Percentiles rank a stretch among this genome's conserved stretches.
Evolutionary conservation across 2,797 vertebrate species (phyloP).

Genomic region (Sebastes nivosus): DNA sequence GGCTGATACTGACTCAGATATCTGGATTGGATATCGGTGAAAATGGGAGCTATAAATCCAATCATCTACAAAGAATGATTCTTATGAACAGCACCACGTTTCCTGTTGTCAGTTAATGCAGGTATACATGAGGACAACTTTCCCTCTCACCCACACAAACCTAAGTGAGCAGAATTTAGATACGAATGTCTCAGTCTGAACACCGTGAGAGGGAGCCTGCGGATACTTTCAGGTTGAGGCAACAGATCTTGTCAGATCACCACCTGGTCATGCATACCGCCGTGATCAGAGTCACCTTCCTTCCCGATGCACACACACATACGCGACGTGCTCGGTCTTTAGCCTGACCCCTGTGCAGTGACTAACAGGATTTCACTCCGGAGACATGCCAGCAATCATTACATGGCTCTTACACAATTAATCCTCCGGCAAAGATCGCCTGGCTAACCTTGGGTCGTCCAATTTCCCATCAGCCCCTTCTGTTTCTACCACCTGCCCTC

Average conservation of each 20-base stretch:
- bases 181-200: constrained; percentile 17
- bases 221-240: constrained; percentile 38
- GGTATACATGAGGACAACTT: constrained; percentile 6
- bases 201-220: constrained; percentile 37
- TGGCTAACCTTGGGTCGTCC: constrained; percentile 76
- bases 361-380: constrained; percentile 81
- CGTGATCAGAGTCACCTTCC: constrained; percentile 65
- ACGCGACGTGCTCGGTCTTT: constrained; percentile 34
- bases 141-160: constrained; percentile 9
- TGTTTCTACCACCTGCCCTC: constrained; percentile 72
- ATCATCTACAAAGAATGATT: not conserved
- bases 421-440: constrained; percentile 74
- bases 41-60: not conserved
- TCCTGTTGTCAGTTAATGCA: constrained; percentile 13
- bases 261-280: constrained; percentile 58
- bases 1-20: too few relatives aligned
- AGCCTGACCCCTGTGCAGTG: constrained; percentile 62
- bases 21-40: too few relatives aligned
- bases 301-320: constrained; percentile 36
- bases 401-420: constrained; percentile 84
- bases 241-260: constrained; percentile 53
- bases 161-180: constrained; percentile 26
- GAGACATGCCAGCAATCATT: constrained; percentile 81
- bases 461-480: constrained; percentile 73
- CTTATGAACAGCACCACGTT: not conserved